Conservation (phyloP, 2,113 vertebrate genomes). For the Plecotus auritus region DNA sequence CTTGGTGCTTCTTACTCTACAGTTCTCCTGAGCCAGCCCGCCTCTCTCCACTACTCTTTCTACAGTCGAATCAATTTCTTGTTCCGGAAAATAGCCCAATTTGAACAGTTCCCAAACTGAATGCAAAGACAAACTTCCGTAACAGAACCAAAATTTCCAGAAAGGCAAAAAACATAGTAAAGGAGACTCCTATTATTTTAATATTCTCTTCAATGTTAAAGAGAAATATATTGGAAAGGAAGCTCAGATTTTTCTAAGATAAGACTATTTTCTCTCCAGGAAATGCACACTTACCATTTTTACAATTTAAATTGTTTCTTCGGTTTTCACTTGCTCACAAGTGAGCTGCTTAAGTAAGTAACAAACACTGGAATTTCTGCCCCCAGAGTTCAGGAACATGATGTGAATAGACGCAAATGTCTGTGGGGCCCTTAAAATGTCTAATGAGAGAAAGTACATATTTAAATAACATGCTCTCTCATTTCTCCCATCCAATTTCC, state of each 20-base stretch:
- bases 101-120: constrained; percentile 25
- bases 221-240: background rate
- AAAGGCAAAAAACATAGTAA: background rate
- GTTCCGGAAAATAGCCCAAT: constrained; percentile 43
- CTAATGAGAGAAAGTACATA: background rate
- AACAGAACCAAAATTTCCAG: background rate
- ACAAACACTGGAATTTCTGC: background rate
- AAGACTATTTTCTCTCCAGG: background rate
- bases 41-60: constrained; percentile 22
- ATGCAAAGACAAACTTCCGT: background rate
- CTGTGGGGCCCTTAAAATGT: background rate
- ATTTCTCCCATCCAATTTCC: background rate
- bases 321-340: background rate
- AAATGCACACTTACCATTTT: background rate
- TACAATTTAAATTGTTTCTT: background rate
- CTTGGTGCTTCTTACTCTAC: background rate
- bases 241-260: background rate
- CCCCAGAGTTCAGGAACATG: background rate
- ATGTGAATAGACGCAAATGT: background rate
- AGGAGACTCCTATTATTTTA: background rate
- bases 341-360: background rate
- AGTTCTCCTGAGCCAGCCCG: constrained; percentile 30
- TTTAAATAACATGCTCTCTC: background rate
- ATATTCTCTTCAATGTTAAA: background rate
- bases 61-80: constrained; percentile 33